A percentile compares a stretch with the other conserved stretches of the same genome.
Evolutionary conservation across 2,113 vertebrate genomes (phyloP).

Genomic region (Odocoileus hemionus): DNA sequence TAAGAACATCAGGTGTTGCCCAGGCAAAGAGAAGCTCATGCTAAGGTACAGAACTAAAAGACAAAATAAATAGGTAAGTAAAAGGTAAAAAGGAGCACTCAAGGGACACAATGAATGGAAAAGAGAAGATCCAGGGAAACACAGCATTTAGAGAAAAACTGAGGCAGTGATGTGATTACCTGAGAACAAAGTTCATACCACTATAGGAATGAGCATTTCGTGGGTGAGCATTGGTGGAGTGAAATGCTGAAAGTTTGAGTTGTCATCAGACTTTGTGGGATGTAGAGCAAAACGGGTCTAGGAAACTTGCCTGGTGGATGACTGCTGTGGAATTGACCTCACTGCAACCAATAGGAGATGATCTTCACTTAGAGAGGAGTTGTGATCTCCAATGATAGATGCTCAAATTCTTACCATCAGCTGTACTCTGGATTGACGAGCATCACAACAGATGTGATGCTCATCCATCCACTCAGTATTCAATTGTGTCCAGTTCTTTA

Average conservation of each 20-base stretch:
- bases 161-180: background rate
- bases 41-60: background rate
- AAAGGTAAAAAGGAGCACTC: background rate
- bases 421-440: background rate
- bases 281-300: background rate
- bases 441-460: background rate
- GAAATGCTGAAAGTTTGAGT: background rate
- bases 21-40: background rate
- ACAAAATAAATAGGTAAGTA: background rate
- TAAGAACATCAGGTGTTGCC: background rate
- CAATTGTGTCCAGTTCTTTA: background rate
- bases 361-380: background rate
- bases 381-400: background rate
- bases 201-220: background rate
- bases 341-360: background rate
- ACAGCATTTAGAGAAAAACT: background rate
- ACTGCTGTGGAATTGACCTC: background rate
- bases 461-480: background rate
- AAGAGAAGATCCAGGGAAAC: background rate
- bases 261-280: background rate
- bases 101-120: background rate
- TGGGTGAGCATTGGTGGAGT: fast-evolving
- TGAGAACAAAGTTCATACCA: background rate
- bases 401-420: background rate
- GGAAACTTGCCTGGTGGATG: background rate